phyloP scores from a whole-genome alignment of 2,888 invertebrate species.

The Noctua fimbriata region DNA sequence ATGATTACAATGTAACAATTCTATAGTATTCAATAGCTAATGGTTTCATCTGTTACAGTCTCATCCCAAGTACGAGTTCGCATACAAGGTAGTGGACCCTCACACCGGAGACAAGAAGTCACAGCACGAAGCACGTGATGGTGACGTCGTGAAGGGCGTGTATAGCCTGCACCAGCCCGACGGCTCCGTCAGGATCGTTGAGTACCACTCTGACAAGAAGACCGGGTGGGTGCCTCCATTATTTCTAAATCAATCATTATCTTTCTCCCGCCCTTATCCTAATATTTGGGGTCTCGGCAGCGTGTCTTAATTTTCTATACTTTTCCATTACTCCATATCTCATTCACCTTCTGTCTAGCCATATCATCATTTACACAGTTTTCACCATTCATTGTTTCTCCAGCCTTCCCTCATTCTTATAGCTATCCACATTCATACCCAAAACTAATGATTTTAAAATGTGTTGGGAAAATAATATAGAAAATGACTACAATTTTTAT shows the following conservation, averaged over 20 bases:
- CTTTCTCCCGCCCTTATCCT: neutral
- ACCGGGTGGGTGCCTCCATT: constrained; percentile 36
- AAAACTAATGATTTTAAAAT: neutral
- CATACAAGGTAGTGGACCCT: constrained; percentile 87
- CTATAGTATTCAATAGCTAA: neutral
- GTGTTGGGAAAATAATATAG: neutral
- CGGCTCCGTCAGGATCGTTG: constrained; percentile 77
- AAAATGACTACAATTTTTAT: neutral
- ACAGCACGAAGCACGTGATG: constrained; percentile 87
- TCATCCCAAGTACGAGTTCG: constrained; percentile 88
- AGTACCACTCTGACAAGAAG: constrained; percentile 61
- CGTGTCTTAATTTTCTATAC: neutral
- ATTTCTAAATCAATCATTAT: neutral
- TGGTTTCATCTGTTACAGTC: constrained; percentile 64
- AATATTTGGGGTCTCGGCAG: neutral
- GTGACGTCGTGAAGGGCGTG: constrained; percentile 90
- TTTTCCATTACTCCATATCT: neutral
- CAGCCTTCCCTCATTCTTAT: neutral
- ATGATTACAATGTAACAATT: neutral
- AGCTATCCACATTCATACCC: neutral
- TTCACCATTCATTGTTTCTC: neutral
- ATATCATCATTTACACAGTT: neutral
- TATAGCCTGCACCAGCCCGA: constrained; percentile 85
- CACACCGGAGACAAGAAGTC: constrained; percentile 77
- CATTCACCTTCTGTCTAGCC: neutral